phyloP scores from a whole-genome alignment of 1,140 invertebrate species.

The Drosophila navojoa region DNA sequence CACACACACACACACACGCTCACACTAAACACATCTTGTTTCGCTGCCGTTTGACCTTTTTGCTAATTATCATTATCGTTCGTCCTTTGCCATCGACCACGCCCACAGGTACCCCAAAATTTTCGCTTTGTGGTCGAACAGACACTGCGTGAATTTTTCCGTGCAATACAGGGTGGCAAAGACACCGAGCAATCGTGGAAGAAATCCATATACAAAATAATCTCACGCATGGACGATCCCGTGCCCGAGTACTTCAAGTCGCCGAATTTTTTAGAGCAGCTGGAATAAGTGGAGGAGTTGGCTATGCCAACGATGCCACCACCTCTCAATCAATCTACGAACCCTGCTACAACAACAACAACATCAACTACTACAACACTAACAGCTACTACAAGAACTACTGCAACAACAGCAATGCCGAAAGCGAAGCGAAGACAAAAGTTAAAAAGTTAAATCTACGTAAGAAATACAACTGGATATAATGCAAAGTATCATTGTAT shows the following conservation, averaged over 20 bases:
- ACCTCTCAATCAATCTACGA: constrained; percentile 58
- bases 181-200: constrained; percentile 99
- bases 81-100: constrained; percentile 19
- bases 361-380: constrained; percentile 45
- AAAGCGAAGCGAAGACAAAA: constrained; percentile 63
- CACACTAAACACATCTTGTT: constrained; percentile 31
- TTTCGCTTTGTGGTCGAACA: constrained; percentile 98
- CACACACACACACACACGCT: constrained; percentile 7
- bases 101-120: constrained; percentile 95
- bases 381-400: constrained; percentile 24
- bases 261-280: constrained; percentile 99
- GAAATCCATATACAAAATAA: constrained; percentile 99
- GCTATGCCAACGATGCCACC: constrained; percentile 71
- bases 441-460: constrained; percentile 76
- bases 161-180: constrained; percentile 97
- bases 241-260: constrained; percentile 99
- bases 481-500: constrained; percentile 25
- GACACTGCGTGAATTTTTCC: constrained; percentile 99
- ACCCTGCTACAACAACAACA: constrained; percentile 52
- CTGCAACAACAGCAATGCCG: constrained; percentile 37
- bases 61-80: constrained; percentile 27
- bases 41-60: constrained; percentile 20
- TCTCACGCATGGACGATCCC: constrained; percentile 98
- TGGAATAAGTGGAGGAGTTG: constrained; percentile 90
- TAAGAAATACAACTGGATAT: constrained; percentile 76